These are phyloP conservation scores for Furcula furcula DNA, from an alignment of 2,888 invertebrate genomes.

Conservation along the genomic window DNA sequence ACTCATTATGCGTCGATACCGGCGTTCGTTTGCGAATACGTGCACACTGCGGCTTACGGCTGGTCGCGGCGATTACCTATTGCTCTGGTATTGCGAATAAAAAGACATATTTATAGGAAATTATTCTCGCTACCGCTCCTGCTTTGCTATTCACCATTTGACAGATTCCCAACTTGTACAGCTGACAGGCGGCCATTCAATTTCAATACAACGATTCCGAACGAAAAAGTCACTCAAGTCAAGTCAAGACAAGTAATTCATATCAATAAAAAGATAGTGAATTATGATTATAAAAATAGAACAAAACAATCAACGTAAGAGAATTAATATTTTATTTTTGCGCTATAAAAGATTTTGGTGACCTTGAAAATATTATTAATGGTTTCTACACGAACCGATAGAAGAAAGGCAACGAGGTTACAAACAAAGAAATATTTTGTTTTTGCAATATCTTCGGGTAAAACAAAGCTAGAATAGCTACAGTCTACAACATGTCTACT, in stretches of 20 bases:
- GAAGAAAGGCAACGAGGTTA: too few species aligned
- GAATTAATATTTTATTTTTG: neutral
- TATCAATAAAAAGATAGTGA: neutral
- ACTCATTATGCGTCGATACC: constrained; percentile 75
- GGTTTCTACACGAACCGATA: too few species aligned
- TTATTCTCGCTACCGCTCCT: constrained; percentile 69
- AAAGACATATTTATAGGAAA: constrained; percentile 73
- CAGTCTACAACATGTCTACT: too few species aligned
- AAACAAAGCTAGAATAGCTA: too few species aligned
- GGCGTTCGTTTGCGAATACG: constrained; percentile 35
- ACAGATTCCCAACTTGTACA: constrained; percentile 48
- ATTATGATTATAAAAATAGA: neutral
- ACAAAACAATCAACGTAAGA: neutral
- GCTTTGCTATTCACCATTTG: constrained; percentile 61
- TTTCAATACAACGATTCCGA: constrained; percentile 35
- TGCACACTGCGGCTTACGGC: constrained; percentile 47
- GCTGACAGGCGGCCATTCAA: constrained; percentile 53
- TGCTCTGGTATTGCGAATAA: constrained; percentile 61
- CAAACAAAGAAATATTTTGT: too few species aligned
- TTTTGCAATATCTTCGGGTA: too few species aligned
- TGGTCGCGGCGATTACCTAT: constrained; percentile 62
- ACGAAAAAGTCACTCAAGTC: constrained; percentile 29
- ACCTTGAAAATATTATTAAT: too few species aligned
- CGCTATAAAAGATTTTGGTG: too few species aligned
- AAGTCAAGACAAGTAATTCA: neutral